phyloP scores from a whole-genome alignment of 2,888 invertebrate species.

The Neocrepidodera transversa region DNA sequence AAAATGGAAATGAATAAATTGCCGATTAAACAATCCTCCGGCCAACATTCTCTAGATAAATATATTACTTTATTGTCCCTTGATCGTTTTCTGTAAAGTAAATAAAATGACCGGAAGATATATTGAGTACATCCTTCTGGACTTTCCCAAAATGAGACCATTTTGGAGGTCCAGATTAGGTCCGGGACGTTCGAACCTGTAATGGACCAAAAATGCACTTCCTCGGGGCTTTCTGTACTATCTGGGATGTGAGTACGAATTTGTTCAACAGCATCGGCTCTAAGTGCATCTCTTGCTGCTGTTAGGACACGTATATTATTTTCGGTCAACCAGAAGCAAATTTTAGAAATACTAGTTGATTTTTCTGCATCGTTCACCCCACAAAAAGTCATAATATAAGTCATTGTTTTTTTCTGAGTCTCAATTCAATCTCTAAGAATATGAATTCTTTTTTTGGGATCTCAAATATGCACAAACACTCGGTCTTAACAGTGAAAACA shows the following conservation, averaged over 20 bases:
- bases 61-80: no score
- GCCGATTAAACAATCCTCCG: no score
- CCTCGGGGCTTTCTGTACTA: no score
- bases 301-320: conserved; percentile 95
- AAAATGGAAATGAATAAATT: no score
- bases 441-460: conserved; percentile 93
- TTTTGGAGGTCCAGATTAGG: no score
- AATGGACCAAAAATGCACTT: no score
- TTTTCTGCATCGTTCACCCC: conserved; percentile 99
- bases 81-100: no score
- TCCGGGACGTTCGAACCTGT: no score
- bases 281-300: conserved; percentile 99
- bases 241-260: conserved; percentile 95
- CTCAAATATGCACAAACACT: conserved; percentile 90
- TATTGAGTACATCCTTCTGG: no score
- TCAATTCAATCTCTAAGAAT: conserved; percentile 96
- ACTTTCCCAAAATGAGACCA: no score
- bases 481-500: conserved; percentile 84
- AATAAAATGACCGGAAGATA: no score
- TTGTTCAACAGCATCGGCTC: conserved; percentile 99
- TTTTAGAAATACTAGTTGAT: conserved; percentile 98
- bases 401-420: conserved; percentile 77
- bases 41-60: no score
- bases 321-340: conserved; percentile 99
- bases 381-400: conserved; percentile 96